These are phyloP conservation scores for Pocillopora verrucosa DNA, from an alignment of 64 coral and sea anemone genomes.

Conservation along the genomic window DNA sequence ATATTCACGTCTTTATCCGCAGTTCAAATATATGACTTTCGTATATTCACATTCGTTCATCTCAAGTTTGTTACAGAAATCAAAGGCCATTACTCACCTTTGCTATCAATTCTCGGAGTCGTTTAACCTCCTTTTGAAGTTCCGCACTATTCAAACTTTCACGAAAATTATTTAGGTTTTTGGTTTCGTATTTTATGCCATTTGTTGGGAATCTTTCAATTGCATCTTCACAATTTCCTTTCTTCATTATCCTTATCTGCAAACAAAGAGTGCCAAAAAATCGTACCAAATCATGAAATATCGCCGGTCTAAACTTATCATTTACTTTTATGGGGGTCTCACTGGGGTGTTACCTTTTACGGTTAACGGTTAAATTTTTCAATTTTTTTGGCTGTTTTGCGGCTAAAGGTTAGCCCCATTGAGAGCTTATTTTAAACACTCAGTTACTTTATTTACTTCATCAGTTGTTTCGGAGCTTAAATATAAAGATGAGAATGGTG, in stretches of 20 bases:
- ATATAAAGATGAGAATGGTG: too few species aligned
- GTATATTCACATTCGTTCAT: not conserved
- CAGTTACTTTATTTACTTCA: too few species aligned
- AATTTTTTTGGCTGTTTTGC: too few species aligned
- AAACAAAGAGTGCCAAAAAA: not conserved
- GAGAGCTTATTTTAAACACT: too few species aligned
- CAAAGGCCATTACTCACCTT: not conserved
- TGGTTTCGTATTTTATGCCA: slow-evolving; percentile 3
- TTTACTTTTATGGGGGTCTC: not conserved
- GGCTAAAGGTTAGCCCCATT: too few species aligned
- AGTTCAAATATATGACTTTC: too few species aligned
- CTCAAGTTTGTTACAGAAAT: not conserved
- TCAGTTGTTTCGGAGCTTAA: too few species aligned
- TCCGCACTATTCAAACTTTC: not conserved
- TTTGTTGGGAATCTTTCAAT: not conserved
- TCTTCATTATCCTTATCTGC: slow-evolving; percentile 4
- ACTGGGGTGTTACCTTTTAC: too few species aligned
- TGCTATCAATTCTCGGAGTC: not conserved
- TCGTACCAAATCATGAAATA: not conserved
- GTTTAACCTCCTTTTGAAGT: not conserved
- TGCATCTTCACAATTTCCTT: not conserved
- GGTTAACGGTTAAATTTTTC: too few species aligned
- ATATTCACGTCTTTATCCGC: too few species aligned
- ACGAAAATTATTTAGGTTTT: not conserved
- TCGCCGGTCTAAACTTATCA: not conserved